A percentile compares a stretch with the other conserved stretches of the same genome.
phyloP scores from a whole-genome alignment of 1,140 invertebrate species.

The Drosophila varians region DNA sequence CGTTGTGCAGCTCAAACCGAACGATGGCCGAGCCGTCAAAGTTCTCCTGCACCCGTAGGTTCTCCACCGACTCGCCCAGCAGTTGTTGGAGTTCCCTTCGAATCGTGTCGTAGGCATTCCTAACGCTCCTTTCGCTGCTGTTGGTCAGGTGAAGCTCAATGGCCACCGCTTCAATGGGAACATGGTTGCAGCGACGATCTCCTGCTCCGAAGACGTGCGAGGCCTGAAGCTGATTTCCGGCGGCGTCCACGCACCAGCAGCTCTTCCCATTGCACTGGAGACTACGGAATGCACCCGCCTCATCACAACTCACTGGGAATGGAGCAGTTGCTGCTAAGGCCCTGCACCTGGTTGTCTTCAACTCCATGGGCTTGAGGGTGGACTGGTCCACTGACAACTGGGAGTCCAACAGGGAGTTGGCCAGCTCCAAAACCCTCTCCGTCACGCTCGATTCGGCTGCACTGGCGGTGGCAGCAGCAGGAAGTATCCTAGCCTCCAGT shows the following conservation, averaged over 20 bases:
- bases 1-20: constrained; percentile 78
- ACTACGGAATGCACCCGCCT: constrained; percentile 88
- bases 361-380: constrained; percentile 58
- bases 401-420: constrained; percentile 78
- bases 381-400: constrained; percentile 59
- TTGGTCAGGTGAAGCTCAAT: constrained; percentile 80
- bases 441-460: constrained; percentile 41
- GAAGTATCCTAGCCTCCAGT: constrained; percentile 38
- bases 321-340: constrained; percentile 85
- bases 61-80: constrained; percentile 71
- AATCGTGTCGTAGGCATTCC: constrained; percentile 76
- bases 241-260: constrained; percentile 95
- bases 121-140: constrained; percentile 38
- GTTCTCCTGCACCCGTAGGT: constrained; percentile 83
- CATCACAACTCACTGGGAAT: constrained; percentile 87
- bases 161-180: constrained; percentile 74
- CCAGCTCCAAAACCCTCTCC: constrained; percentile 77
- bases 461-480: constrained; percentile 5
- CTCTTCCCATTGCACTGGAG: constrained; percentile 88
- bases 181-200: constrained; percentile 51
- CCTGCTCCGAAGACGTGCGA: constrained; percentile 87
- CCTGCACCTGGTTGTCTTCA: constrained; percentile 86
- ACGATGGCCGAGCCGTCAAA: constrained; percentile 71
- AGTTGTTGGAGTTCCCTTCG: constrained; percentile 66
- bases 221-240: constrained; percentile 89